Percentiles rank a stretch among this genome's conserved stretches.
These are phyloP conservation scores for Ptilodon capucinus DNA, from an alignment of 2,888 invertebrate genomes.

Conservation along the genomic window DNA sequence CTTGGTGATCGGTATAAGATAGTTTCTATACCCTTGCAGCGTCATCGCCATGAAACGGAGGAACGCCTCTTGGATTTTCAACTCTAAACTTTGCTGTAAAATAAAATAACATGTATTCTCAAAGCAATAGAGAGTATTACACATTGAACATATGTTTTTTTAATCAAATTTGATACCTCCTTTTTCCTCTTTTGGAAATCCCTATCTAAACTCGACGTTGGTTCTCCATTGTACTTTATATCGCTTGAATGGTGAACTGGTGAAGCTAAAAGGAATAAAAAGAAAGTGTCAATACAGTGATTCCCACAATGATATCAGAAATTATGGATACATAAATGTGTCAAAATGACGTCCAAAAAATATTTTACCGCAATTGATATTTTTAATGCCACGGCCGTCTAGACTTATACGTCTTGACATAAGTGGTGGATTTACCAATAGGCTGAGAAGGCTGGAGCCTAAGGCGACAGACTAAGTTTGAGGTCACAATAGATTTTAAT, in stretches of 20 bases:
- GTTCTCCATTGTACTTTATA: constrained; percentile 77
- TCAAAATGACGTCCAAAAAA: no score
- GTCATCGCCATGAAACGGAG: constrained; percentile 97
- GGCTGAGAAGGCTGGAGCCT: no score
- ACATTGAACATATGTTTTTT: no score
- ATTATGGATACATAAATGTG: neutral
- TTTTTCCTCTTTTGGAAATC: constrained; percentile 92
- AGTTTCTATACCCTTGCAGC: constrained; percentile 94
- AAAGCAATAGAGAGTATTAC: neutral
- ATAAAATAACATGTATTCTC: neutral
- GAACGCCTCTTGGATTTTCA: constrained; percentile 98
- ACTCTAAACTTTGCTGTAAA: constrained; percentile 90
- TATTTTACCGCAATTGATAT: neutral
- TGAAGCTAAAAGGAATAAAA: constrained; percentile 52
- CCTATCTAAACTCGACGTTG: constrained; percentile 88
- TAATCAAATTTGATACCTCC: constrained; percentile 85
- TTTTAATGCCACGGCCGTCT: neutral
- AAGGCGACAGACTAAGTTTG: no score
- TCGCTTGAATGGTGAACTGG: constrained; percentile 69
- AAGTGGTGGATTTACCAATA: no score
- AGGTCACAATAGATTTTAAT: no score
- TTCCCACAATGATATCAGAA: neutral
- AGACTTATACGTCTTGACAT: no score
- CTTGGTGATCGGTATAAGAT: constrained; percentile 95
- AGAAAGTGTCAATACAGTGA: neutral